These are phyloP conservation scores for Chorisops tibialis DNA, from an alignment of 2,888 invertebrate genomes.

Conservation along the genomic window DNA sequence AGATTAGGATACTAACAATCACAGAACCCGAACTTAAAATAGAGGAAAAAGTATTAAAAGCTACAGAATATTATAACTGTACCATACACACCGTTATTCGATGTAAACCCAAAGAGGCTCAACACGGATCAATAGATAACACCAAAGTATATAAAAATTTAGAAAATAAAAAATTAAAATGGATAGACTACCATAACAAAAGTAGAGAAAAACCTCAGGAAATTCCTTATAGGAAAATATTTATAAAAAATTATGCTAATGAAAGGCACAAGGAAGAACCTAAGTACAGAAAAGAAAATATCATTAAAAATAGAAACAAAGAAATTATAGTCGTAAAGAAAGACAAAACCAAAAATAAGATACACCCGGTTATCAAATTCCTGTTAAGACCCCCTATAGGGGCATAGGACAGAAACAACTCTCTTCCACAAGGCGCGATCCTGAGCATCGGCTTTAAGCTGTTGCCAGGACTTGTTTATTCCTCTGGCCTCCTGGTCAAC, in stretches of 20 bases:
- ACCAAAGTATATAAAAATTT: too few species aligned
- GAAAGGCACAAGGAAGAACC: constrained; percentile 1
- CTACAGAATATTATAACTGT: not conserved
- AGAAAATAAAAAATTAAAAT: too few species aligned
- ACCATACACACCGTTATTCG: not conserved
- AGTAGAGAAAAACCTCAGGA: not conserved
- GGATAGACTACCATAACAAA: not conserved
- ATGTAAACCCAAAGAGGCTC: not conserved
- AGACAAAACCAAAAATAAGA: not conserved
- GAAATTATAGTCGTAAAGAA: not conserved
- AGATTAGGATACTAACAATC: not conserved
- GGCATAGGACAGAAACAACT: too few species aligned
- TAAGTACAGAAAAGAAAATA: not conserved
- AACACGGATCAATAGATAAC: not conserved
- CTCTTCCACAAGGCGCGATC: too few species aligned
- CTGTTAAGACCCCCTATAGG: too few species aligned
- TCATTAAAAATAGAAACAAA: not conserved
- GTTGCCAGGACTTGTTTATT: too few species aligned
- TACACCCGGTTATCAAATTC: too few species aligned
- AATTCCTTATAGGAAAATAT: not conserved
- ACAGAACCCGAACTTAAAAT: not conserved
- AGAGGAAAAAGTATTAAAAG: not conserved
- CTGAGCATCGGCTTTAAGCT: too few species aligned
- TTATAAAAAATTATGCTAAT: constrained; percentile 3
- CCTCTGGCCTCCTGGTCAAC: too few species aligned